phyloP scores from a whole-genome alignment of 2,888 invertebrate species.

The Anticlea derivata region DNA sequence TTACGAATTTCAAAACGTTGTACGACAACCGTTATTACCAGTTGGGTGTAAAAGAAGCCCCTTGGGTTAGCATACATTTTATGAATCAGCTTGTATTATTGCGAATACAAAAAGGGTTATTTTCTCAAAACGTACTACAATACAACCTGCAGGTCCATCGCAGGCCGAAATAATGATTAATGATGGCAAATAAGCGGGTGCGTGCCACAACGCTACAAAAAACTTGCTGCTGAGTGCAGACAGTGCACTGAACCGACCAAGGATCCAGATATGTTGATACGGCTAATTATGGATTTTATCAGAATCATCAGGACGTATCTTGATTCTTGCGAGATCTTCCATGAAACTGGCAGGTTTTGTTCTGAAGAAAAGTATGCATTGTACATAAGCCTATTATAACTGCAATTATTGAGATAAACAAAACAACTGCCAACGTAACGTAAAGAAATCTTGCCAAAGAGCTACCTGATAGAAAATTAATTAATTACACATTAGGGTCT shows the following conservation, averaged over 20 bases:
- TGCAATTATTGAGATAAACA: too few species aligned
- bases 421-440: too few species aligned
- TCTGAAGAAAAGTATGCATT: too few species aligned
- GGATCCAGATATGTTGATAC: conserved; percentile 32
- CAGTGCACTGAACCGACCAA: conserved; percentile 65
- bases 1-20: too few species aligned
- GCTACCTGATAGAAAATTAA: too few species aligned
- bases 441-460: too few species aligned
- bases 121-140: conserved; percentile 65
- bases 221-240: conserved; percentile 51
- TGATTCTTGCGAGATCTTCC: conserved; percentile 1
- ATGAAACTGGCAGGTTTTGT: conserved; percentile 6
- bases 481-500: too few species aligned
- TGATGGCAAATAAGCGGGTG: conserved; percentile 84
- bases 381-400: too few species aligned
- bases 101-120: conserved; percentile 53
- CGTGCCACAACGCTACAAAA: conserved; percentile 65
- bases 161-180: conserved; percentile 83
- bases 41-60: too few species aligned
- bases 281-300: conserved; percentile 27
- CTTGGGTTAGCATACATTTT: too few species aligned
- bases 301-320: not conserved
- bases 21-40: too few species aligned
- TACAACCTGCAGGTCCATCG: conserved; percentile 52
- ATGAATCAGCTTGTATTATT: too few species aligned